Evolutionary conservation across 1,140 invertebrate genomes (phyloP), one percentile per base, ranked within the genome.

Genomic region (Palaemon carinicauda): DNA sequence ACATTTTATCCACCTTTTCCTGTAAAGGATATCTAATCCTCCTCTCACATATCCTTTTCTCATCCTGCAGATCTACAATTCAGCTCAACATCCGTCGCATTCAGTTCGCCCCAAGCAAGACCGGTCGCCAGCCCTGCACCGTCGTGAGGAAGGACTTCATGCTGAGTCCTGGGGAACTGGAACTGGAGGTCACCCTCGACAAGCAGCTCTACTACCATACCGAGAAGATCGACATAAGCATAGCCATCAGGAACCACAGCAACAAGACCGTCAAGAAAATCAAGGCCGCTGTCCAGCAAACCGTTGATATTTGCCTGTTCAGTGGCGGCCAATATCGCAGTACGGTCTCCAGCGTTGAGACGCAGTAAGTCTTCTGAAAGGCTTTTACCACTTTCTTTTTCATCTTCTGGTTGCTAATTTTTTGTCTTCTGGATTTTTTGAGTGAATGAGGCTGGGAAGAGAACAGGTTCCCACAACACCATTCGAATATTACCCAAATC

Each of bases 241-340:
- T 99, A 41, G 96, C 96, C 91, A 95, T 99, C 52, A 94, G 97
- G 88, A 99, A 99, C 91, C 98, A 98, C 92, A 99, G 98, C 90
- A 99, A 98, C 92, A 99, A 99, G 92, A 98, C 97, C 21, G 98
- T 99, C 21, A 99, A 99, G 93, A 99, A 99, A 93, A 96, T 99
- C 71, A 98, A 96, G 92, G 95, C 95, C 7, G 93, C 96, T 92
- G 95, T 99, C 27, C 95, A 97, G 90, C 98, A 99, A 92, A 96
- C 97, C 82, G 97, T 99, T 41, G 98, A 99, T 92, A 98, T 99
- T 87, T 97, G 98, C 88, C 95, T 99, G 51, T 99, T 99, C 93
- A 97, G 98, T 91, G 99, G 97, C 91, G 98, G 98, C 19, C 97
- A 98, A 91, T 99, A 99, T 91, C 94, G 98, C 73, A 97, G 97